Base-by-base conservation (phyloP, 64 coral and sea anemone genomes). In the Pachyseris speciosa region DNA sequence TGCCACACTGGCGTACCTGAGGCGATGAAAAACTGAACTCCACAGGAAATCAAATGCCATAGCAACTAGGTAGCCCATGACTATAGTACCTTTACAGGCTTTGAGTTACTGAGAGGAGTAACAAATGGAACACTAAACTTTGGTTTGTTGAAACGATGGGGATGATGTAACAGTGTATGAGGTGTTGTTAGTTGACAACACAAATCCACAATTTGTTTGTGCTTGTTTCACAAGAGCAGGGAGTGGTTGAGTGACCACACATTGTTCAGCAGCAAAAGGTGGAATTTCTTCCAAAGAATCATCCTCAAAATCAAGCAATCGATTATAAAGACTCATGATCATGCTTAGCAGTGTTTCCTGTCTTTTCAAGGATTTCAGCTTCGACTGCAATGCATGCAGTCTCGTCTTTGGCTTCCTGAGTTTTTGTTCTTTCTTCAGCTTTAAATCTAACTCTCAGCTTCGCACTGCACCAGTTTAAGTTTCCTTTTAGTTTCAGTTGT, bases 351-450 rank as follows among this genome's bases (percentile, higher is more conserved):
- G 17, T 16, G 22, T 34, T 67, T 32, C 16, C 26, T 32, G 9
- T 27, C 64, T 74, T 47, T 25, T 74, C 70, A 43, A 74, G 25
- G 38, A 28, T 24, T 47, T 17, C 38, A 11, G 26, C 77, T 81
- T 58, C 49, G 9, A 50, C 77, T 58, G 30, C 57, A 30, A 83
- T 27, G 15, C 52, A 52, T 26, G n/a, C 59, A 26, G 78, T 29
- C 9, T 83, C 16, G 38, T 61, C 78, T 16, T 61, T 61, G 16
- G 52, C 30, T 83, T 83, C 78, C 24, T 83, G 30, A 38, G 37
- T 63, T 30, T 83, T 83, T 64, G 50, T 37, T 61, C 78, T 83
- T 83, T 38, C 78, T 36, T 83, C 31, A 61, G 75, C 75, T 5
- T 31, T 24, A 24, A 63, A 39, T 38, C 43, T 36, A 8, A 64